Evolutionary conservation across 53 echinoderm and acorn worm species (phyloP), one percentile per base, ranked within the genome.

Genomic region (Arbacia lixula): DNA sequence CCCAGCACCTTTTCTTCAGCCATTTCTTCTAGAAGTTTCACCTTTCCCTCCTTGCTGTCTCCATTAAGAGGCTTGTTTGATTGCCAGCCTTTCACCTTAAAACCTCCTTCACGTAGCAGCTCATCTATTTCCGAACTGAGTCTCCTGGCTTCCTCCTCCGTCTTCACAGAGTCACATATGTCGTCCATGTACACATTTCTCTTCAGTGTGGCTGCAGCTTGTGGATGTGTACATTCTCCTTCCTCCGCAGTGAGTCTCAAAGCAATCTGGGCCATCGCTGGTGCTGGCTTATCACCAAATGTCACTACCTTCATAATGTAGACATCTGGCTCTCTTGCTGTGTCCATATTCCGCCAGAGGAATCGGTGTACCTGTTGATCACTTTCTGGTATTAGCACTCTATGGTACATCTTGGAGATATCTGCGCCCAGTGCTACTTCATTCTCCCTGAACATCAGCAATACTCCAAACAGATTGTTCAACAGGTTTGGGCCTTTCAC

Each of bases 331-430:
- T 58, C 12, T 38, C 62, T 64, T 8, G 57, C 21, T 4, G 16
- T 20, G 32, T 83, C 22, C 39, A 80, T 38, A 19, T 83, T 26
- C 12, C 82, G 56, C 88, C 83, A 87, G 1, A 87, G 35, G 60
- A 69, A 87, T 22, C 88, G 37, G 38, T 81, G 88, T 16, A 87
- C 88, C 19, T 87, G 82, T 46, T 87, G 88, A 28, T 87, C 87
- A 37, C n/a, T 53, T 32, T 66, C 87, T 16, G 87, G 87, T 0
- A 87, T 68, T 1, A 38, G 24, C 4, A 87, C 87, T 20, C 78
- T 17, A n/a, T 87, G 87, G 31, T 87, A 87, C 81, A 79, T 80
- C 31, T 87, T 87, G 19, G 87, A 87, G 1, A 78, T 80, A 49
- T 78, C 87, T 0, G 53, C 81, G 35, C 78, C 53, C 1, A 77